Percentiles rank a stretch among this genome's conserved stretches.
Conservation (phyloP, 2,888 invertebrate genomes). For the Apotomis turbidana region DNA sequence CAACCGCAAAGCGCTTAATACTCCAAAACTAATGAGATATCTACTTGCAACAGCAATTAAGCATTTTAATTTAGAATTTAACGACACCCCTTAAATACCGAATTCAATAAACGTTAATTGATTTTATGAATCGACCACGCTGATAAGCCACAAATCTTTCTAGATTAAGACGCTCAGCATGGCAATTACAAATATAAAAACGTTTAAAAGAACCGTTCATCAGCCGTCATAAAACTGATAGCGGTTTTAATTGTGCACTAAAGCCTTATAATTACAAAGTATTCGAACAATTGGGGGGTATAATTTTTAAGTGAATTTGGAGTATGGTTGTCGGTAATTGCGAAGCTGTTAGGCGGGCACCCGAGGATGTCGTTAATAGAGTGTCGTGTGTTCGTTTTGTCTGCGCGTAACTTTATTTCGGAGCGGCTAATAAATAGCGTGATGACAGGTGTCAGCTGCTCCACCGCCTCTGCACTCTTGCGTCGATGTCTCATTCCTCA, state of each 20-base stretch:
- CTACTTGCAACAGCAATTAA: slow-evolving; percentile 24
- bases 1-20: slow-evolving; percentile 4
- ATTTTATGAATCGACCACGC: slow-evolving; percentile 47
- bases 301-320: slow-evolving; percentile 49
- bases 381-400: slow-evolving; percentile 80
- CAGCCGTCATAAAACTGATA: slow-evolving; percentile 53
- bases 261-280: slow-evolving; percentile 48
- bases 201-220: slow-evolving; percentile 48
- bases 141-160: slow-evolving; percentile 43
- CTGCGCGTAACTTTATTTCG: slow-evolving; percentile 82
- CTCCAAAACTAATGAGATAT: slow-evolving; percentile 23
- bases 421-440: slow-evolving; percentile 82
- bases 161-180: slow-evolving; percentile 46
- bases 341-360: slow-evolving; percentile 69
- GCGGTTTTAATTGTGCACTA: slow-evolving; percentile 52
- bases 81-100: slow-evolving; percentile 26
- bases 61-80: slow-evolving; percentile 34
- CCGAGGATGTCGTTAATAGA: slow-evolving; percentile 74
- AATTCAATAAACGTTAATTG: slow-evolving; percentile 47
- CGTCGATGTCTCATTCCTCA: slow-evolving; percentile 84
- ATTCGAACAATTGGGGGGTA: slow-evolving; percentile 43
- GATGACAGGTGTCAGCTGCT: slow-evolving; percentile 84
- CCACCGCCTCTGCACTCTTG: slow-evolving; percentile 83
- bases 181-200: slow-evolving; percentile 49
- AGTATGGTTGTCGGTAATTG: slow-evolving; percentile 68